Conservation (phyloP, 2,113 vertebrate species). For the Rhombomys opimus region DNA sequence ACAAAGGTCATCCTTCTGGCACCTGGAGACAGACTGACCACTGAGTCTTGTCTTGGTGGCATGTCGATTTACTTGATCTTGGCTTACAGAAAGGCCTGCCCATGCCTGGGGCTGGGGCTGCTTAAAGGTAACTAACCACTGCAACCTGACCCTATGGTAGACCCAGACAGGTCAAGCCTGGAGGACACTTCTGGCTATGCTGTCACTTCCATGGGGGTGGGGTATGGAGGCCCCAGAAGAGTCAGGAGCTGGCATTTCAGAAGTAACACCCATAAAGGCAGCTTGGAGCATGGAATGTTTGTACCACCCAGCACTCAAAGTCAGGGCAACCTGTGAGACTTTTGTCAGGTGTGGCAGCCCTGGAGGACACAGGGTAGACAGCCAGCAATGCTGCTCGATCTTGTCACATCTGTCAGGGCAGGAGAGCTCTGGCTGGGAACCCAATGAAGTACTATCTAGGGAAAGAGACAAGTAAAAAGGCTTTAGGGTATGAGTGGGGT, state of each 20-base stretch:
- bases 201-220: not conserved
- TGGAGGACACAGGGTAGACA: not conserved
- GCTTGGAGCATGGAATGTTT: not conserved
- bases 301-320: not conserved
- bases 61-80: not conserved
- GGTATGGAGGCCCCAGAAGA: not conserved
- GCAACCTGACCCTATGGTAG: not conserved
- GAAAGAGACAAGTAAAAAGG: not conserved
- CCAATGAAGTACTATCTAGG: conserved; percentile 3
- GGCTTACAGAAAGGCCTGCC: conserved; percentile 33
- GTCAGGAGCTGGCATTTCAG: not conserved
- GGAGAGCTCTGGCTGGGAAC: not conserved
- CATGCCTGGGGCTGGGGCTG: not conserved
- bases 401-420: not conserved
- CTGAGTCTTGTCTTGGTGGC: not conserved
- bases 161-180: not conserved
- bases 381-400: not conserved
- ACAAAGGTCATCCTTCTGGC: not conserved
- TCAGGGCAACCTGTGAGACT: not conserved
- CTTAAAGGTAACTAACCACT: not conserved
- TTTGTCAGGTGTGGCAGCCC: not conserved
- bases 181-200: not conserved
- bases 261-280: not conserved
- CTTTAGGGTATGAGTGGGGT: not conserved
- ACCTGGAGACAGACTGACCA: not conserved